Percentiles rank a stretch among this genome's conserved stretches.
phyloP scores from a whole-genome alignment of 1,140 invertebrate species.

The Megalonaias nervosa region DNA sequence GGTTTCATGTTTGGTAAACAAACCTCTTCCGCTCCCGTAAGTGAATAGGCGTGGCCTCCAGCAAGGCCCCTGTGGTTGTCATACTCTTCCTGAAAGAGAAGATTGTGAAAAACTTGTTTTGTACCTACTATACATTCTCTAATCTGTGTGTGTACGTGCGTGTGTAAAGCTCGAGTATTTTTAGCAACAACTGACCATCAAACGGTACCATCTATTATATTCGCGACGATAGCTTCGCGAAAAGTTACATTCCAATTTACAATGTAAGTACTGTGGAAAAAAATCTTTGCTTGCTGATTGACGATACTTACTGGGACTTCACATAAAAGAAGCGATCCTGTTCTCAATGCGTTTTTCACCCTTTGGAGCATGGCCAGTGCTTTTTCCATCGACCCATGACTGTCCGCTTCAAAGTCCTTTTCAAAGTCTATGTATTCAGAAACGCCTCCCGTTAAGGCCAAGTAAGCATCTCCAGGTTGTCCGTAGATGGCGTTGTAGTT shows the following conservation, averaged over 20 bases:
- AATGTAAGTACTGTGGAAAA: too few species aligned
- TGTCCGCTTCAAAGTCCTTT: slow-evolving; percentile 25
- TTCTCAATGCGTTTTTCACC: slow-evolving; percentile 48
- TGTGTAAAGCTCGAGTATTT: too few species aligned
- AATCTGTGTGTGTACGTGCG: too few species aligned
- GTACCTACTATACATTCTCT: too few species aligned
- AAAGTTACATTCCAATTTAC: too few species aligned
- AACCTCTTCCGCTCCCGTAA: slow-evolving; percentile 39
- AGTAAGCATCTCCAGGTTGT: slow-evolving; percentile 63
- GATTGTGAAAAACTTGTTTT: too few species aligned
- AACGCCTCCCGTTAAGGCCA: slow-evolving; percentile 66
- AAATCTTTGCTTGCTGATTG: too few species aligned
- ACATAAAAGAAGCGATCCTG: slow-evolving; percentile 50
- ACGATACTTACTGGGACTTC: slow-evolving; percentile 38
- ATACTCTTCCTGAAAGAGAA: slow-evolving; percentile 39
- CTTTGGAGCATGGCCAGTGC: slow-evolving; percentile 36
- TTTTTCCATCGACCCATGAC: slow-evolving; percentile 15
- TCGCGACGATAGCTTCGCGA: too few species aligned
- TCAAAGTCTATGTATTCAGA: slow-evolving; percentile 57
- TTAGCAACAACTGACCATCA: too few species aligned
- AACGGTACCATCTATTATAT: too few species aligned
- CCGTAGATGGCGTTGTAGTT: slow-evolving; percentile 63
- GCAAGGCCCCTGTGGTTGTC: slow-evolving; percentile 51
- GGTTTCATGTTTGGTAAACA: too few species aligned
- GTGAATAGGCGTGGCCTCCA: slow-evolving; percentile 60